Percentiles rank a stretch among this genome's conserved stretches.
phyloP scores from a whole-genome alignment of 2,113 vertebrate species.

The Condylura cristata region DNA sequence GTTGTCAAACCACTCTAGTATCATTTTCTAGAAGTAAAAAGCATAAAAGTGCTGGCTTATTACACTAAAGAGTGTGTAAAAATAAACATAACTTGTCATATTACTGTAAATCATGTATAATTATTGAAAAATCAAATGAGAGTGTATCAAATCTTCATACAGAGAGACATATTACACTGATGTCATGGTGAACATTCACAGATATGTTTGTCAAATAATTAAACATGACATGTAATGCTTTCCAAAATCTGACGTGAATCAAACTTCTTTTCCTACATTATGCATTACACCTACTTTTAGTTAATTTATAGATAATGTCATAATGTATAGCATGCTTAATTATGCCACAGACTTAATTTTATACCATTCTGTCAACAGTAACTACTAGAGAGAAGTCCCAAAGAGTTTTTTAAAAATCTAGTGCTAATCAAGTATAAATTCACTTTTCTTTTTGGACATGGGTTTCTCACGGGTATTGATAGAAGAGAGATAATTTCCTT shows the following conservation, averaged over 20 bases:
- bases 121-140: constrained; percentile 31
- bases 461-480: background rate
- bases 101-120: constrained; percentile 29
- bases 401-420: constrained; percentile 11
- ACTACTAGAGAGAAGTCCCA: constrained; percentile 20
- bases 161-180: constrained; percentile 29
- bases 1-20: too few relatives aligned
- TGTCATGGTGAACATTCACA: background rate
- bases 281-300: constrained; percentile 43
- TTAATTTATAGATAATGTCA: constrained; percentile 39
- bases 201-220: constrained; percentile 45
- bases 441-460: background rate
- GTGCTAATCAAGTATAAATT: background rate
- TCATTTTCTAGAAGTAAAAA: constrained; percentile 40
- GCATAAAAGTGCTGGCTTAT: background rate
- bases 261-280: constrained; percentile 23
- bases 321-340: constrained; percentile 40
- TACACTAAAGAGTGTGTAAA: background rate
- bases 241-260: constrained; percentile 52
- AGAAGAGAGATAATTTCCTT: background rate
- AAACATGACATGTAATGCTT: constrained; percentile 42
- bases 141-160: constrained; percentile 21
- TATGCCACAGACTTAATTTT: constrained; percentile 45
- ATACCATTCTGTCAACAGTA: constrained; percentile 27
- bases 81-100: constrained; percentile 31